phyloP scores from a whole-genome alignment of 2,113 vertebrate species.

The Narcine bancroftii region DNA sequence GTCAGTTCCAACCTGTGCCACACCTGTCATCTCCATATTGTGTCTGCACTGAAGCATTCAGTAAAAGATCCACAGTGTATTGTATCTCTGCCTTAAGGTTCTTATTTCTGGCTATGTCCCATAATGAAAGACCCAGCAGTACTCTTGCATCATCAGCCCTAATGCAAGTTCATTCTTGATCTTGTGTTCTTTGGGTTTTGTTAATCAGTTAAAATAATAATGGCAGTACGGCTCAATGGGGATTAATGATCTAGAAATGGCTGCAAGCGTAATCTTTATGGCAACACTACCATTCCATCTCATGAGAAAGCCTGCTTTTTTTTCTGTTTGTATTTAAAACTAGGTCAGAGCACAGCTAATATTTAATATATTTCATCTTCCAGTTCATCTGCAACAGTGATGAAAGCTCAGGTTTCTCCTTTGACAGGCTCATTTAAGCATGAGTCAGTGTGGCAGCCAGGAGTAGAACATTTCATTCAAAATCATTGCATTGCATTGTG shows the following conservation, averaged over 20 bases:
- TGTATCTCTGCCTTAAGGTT: neutral
- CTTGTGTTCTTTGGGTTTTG: neutral
- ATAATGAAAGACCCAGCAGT: neutral
- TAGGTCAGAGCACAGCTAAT: slow-evolving; percentile 36
- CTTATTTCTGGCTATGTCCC: neutral
- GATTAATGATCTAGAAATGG: slow-evolving; percentile 2
- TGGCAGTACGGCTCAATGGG: neutral
- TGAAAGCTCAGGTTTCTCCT: neutral
- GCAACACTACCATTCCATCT: slow-evolving; percentile 7
- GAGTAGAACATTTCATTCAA: neutral
- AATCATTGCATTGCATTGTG: neutral
- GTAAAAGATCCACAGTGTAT: neutral
- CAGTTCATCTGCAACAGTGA: neutral
- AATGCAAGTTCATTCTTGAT: neutral
- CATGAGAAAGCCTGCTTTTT: neutral
- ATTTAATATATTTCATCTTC: slow-evolving; percentile 13
- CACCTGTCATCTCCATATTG: neutral
- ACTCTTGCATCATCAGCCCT: neutral
- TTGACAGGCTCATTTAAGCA: neutral
- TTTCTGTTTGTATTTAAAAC: slow-evolving; percentile 22
- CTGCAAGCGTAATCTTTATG: neutral
- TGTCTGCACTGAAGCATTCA: neutral
- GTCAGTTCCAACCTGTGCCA: neutral
- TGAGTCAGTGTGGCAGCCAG: neutral
- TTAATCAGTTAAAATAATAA: slow-evolving; percentile 17